Evolutionary conservation across 2,888 invertebrate genomes (phyloP).

Genomic region (Netelia virgata): DNA sequence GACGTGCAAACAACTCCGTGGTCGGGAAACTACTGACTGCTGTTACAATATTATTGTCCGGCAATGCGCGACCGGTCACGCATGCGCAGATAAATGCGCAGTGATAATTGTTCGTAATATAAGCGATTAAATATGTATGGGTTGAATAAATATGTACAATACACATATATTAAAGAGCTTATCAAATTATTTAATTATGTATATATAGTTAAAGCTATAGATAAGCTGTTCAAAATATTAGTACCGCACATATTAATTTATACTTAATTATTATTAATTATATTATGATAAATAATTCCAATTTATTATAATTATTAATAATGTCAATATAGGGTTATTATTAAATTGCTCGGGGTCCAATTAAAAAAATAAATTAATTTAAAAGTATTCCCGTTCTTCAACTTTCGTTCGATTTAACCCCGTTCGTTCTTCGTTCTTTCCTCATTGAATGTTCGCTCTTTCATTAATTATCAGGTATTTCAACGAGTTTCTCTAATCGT

Average conservation of each 20-base stretch:
- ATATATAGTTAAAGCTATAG: not conserved
- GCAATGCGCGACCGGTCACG: not conserved
- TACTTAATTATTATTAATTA: not conserved
- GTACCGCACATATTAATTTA: not conserved
- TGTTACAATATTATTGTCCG: slow-evolving; percentile 11
- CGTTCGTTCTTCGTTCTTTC: slow-evolving; percentile 5
- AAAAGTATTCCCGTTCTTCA: not conserved
- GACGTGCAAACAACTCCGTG: slow-evolving; percentile 21
- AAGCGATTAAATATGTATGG: not conserved
- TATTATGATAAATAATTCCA: not conserved
- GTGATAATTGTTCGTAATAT: slow-evolving; percentile 6
- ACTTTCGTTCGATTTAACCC: not conserved
- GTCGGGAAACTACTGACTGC: slow-evolving; percentile 48
- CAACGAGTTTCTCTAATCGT: slow-evolving; percentile 34
- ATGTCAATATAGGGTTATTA: not conserved
- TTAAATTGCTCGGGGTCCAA: not conserved
- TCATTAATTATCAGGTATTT: slow-evolving; percentile 42
- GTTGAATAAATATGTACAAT: not conserved
- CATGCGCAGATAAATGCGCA: slow-evolving; percentile 35
- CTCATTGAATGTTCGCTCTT: not conserved
- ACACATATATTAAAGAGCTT: not conserved
- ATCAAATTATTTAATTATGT: not conserved
- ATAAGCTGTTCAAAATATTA: not conserved
- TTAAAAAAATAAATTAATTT: not conserved
- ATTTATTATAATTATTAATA: not conserved